These are phyloP conservation scores for Grammomys dolichurus DNA, from an alignment of 2,113 vertebrate genomes.

Conservation along the genomic window DNA sequence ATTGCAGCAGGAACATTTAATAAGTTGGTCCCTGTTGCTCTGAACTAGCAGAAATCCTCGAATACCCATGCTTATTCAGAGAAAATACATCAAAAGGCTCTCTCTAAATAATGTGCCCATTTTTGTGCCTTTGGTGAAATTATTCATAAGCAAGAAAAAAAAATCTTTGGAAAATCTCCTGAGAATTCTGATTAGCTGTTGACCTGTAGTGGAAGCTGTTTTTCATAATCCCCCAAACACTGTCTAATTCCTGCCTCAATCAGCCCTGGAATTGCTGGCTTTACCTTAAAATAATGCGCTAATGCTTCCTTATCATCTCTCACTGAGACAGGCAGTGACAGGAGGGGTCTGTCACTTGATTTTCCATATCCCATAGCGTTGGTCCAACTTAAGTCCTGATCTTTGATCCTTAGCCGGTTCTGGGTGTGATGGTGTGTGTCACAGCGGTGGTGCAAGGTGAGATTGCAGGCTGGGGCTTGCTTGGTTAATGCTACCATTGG, in stretches of 20 bases:
- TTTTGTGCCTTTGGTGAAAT: constrained; percentile 98
- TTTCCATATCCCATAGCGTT: constrained; percentile 85
- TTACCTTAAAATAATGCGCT: constrained; percentile 93
- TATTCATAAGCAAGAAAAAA: constrained; percentile 95
- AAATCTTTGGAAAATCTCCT: constrained; percentile 96
- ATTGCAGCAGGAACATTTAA: constrained; percentile 99
- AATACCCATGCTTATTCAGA: constrained; percentile 96
- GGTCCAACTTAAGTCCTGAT: constrained; percentile 85
- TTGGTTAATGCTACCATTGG: constrained; percentile 53
- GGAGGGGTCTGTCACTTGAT: constrained; percentile 86
- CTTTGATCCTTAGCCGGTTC: constrained; percentile 87
- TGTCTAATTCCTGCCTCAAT: constrained; percentile 92
- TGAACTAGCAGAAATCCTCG: constrained; percentile 97
- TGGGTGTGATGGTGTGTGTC: constrained; percentile 74
- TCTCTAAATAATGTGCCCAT: constrained; percentile 97
- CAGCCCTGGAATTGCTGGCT: constrained; percentile 90
- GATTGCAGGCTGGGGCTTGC: background rate
- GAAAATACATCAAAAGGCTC: constrained; percentile 98
- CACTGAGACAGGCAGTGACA: constrained; percentile 88
- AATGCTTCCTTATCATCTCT: constrained; percentile 90
- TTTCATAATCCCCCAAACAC: constrained; percentile 96
- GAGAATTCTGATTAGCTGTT: constrained; percentile 99
- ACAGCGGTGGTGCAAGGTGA: background rate
- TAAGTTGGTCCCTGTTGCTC: constrained; percentile 99
- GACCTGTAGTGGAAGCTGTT: constrained; percentile 97